These are phyloP conservation scores for Tetrapedia diversipes DNA, from an alignment of 2,888 invertebrate species.

Conservation along the genomic window DNA sequence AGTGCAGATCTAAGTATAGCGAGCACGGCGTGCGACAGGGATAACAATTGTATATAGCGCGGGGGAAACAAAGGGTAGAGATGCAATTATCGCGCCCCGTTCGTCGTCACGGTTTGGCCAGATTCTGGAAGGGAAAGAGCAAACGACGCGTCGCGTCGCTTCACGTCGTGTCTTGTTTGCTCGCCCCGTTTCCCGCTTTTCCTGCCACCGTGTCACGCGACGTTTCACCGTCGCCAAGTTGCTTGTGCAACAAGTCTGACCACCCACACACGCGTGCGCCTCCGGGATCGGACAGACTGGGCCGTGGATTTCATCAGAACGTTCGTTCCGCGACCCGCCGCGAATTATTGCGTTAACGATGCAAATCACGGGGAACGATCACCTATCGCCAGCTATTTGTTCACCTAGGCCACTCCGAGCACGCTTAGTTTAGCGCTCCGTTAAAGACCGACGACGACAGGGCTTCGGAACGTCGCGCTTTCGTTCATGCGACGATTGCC, in stretches of 20 bases:
- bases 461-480: too few species aligned
- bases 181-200: background rate
- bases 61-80: slow-evolving; percentile 1
- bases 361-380: background rate
- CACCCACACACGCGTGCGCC: slow-evolving; percentile 44
- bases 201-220: background rate
- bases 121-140: background rate
- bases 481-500: too few species aligned
- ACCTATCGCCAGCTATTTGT: background rate
- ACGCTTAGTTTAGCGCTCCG: too few species aligned
- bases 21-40: slow-evolving; percentile 42
- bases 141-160: background rate
- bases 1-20: slow-evolving; percentile 74
- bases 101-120: background rate
- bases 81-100: background rate
- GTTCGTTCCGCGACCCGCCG: background rate
- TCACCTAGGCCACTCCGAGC: too few species aligned
- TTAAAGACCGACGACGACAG: too few species aligned
- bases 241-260: slow-evolving; percentile 57
- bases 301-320: slow-evolving; percentile 40
- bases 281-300: background rate
- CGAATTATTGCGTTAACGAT: background rate
- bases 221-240: slow-evolving; percentile 36
- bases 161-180: too few species aligned
- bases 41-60: slow-evolving; percentile 1